Evolutionary conservation across 2,888 invertebrate species (phyloP), one percentile per base, ranked within the genome.

Genomic region (Andrena dorsata): DNA sequence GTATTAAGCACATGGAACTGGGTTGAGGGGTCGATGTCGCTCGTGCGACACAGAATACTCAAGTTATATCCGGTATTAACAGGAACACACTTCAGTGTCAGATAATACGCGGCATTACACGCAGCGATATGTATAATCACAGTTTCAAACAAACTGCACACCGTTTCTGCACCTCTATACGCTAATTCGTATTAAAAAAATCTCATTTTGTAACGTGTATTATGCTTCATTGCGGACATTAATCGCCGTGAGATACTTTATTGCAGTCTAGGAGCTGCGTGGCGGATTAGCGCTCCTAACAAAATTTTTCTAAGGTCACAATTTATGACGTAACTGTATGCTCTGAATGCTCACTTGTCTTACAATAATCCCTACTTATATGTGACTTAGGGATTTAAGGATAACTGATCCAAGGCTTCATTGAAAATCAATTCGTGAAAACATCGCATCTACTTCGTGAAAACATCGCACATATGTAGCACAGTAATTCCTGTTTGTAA

Each of bases 1-100:
- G 72, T 72, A 82, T 82, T 76, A 72, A 76, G 72, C 60, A 69
- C 72, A 28, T 41, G 69, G 51, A 82, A 80, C 72, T 82, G 49
- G 82, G 75, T 75, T 80, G 75, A 80, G 41, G 75, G 82, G 72
- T 80, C 61, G 56, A 72, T 76, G 63, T 63, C 69, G 60, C 16
- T 56, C 66, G 47, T 68, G 61, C 41, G 53, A 80, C 71, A 20
- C 30, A 56, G 16, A 80, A 69, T 70, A 32, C 53, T 64, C 60
- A 28, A 60, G 49, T 71, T 76, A 64, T 60, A 71, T 68, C 75
- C 66, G 71, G 35, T 28, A 80, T 71, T 71, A 75, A 60, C 76
- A 79, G 72, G 47, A 76, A 65, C 69, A 53, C 66, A 28, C 61
- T 49, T 41, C 58, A 71, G 6, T 26, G 47, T 23, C 16, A 20